phyloP scores from a whole-genome alignment of 1,140 invertebrate species.

The Brachionus koreanus region DNA sequence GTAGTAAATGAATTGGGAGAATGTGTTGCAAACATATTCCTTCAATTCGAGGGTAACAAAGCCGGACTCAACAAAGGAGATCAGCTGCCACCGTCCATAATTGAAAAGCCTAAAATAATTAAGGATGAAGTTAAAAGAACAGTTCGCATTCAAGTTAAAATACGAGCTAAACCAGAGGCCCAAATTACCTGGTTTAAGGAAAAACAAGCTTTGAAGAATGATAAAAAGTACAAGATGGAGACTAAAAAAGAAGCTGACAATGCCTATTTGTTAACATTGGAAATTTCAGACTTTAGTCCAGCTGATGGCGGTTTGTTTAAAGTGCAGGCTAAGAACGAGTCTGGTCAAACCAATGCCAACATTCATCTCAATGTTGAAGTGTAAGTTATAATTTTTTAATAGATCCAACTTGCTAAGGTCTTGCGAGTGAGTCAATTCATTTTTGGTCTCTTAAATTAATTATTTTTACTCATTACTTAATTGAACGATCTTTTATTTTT shows the following conservation, averaged over 20 bases:
- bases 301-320: slow-evolving; percentile 84
- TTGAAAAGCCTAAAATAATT: slow-evolving; percentile 42
- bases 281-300: not conserved
- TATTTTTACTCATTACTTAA: too few species aligned
- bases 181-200: slow-evolving; percentile 38
- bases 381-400: not conserved
- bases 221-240: slow-evolving; percentile 41
- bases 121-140: slow-evolving; percentile 30
- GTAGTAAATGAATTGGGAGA: slow-evolving; percentile 41
- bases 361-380: slow-evolving; percentile 60
- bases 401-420: too few species aligned
- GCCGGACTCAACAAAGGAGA: slow-evolving; percentile 15
- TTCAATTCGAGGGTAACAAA: slow-evolving; percentile 28
- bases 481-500: too few species aligned
- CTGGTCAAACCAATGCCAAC: slow-evolving; percentile 88
- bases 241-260: slow-evolving; percentile 34
- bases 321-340: slow-evolving; percentile 90
- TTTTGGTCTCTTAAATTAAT: too few species aligned
- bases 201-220: slow-evolving; percentile 23
- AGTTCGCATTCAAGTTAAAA: slow-evolving; percentile 18
- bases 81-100: slow-evolving; percentile 13
- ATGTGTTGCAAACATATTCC: slow-evolving; percentile 30
- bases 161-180: slow-evolving; percentile 37
- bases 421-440: too few species aligned
- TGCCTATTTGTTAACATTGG: not conserved